phyloP scores from a whole-genome alignment of 2,113 vertebrate genomes.

The Stegostoma tigrinum region DNA sequence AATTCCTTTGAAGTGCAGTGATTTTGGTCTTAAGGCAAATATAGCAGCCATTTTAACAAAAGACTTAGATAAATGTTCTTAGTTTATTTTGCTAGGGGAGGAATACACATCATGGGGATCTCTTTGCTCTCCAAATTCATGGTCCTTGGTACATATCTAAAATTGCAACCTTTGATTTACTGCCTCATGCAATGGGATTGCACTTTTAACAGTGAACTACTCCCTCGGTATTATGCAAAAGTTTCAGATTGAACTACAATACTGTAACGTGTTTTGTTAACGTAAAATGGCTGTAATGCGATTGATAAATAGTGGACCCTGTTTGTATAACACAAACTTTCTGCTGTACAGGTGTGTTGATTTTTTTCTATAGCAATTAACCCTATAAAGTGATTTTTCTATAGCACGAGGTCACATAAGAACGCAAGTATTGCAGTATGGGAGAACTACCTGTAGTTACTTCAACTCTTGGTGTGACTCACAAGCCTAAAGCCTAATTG shows the following conservation, averaged over 20 bases:
- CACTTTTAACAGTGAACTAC: background rate
- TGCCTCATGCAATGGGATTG: background rate
- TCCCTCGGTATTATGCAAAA: background rate
- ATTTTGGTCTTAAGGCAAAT: background rate
- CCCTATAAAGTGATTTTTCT: no score
- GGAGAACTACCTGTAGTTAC: no score
- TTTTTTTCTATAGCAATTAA: no score
- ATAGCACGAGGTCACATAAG: no score
- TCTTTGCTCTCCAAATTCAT: background rate
- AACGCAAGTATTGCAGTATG: no score
- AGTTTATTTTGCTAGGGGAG: background rate
- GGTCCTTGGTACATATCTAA: background rate
- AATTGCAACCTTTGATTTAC: background rate
- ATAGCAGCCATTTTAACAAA: background rate
- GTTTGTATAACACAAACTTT: no score
- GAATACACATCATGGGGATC: background rate
- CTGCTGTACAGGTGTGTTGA: no score
- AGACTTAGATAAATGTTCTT: background rate
- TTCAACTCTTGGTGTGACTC: background rate
- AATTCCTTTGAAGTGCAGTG: background rate
- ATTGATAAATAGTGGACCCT: no score
- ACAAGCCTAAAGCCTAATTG: background rate
- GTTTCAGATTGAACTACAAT: background rate
- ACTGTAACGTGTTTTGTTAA: no score
- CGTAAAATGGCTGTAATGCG: no score